Conservation (phyloP, 1,140 invertebrate genomes). For the Protaetia brevitarsis region DNA sequence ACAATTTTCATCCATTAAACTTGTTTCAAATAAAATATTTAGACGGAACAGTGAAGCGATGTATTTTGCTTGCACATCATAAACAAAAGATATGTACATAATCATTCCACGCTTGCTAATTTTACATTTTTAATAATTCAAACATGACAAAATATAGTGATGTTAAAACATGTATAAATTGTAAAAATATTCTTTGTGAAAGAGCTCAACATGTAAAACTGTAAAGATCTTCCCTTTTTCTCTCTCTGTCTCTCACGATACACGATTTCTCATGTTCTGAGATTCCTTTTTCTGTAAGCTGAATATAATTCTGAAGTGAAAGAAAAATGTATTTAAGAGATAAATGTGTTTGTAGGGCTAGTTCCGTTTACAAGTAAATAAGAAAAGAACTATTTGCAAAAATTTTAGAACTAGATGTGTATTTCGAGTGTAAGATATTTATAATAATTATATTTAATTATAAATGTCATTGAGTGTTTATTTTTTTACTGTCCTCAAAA, state of each 20-base stretch:
- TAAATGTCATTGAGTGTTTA: slow-evolving; percentile 37
- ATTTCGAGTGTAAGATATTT: slow-evolving; percentile 50
- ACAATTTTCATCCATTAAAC: not conserved
- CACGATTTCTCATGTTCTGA: not conserved
- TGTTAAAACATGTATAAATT: slow-evolving; percentile 23
- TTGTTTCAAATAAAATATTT: slow-evolving; percentile 8
- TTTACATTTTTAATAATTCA: slow-evolving; percentile 24
- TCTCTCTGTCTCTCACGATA: slow-evolving; percentile 13
- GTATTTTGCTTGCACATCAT: not conserved
- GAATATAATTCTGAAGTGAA: slow-evolving; percentile 42
- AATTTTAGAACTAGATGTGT: slow-evolving; percentile 46
- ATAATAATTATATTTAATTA: slow-evolving; percentile 51
- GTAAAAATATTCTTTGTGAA: slow-evolving; percentile 24
- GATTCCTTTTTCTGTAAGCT: slow-evolving; percentile 25
- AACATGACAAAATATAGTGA: slow-evolving; percentile 5
- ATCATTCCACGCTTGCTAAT: slow-evolving; percentile 21
- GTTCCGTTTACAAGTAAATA: slow-evolving; percentile 36
- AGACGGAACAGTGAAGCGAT: not conserved
- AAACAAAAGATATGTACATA: slow-evolving; percentile 14
- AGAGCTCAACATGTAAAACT: slow-evolving; percentile 20
- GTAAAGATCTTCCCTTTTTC: slow-evolving; percentile 19
- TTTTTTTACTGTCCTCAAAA: slow-evolving; percentile 18
- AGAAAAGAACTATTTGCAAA: slow-evolving; percentile 23
- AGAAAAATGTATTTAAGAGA: slow-evolving; percentile 41
- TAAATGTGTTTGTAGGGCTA: slow-evolving; percentile 46